phyloP scores from a whole-genome alignment of 2,797 vertebrate genomes.

The Diplodus sargus region DNA sequence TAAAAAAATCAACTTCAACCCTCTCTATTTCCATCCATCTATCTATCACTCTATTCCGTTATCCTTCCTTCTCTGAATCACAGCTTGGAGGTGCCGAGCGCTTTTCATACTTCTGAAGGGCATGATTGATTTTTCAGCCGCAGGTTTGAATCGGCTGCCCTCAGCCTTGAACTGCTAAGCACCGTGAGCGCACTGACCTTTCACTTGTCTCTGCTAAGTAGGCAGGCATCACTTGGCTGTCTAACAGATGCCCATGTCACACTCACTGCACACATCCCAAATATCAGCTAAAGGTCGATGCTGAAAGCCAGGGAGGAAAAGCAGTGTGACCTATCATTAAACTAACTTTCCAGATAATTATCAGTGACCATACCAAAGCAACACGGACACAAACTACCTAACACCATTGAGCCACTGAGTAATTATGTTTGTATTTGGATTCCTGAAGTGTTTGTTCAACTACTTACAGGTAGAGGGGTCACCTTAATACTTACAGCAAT shows the following conservation, averaged over 20 bases:
- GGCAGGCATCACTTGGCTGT: constrained; percentile 70
- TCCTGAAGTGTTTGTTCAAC: constrained; percentile 8
- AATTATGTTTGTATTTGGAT: constrained; percentile 14
- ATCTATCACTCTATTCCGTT: constrained; percentile 8
- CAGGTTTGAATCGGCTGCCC: constrained; percentile 65
- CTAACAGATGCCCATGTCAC: constrained; percentile 56
- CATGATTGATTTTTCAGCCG: constrained; percentile 76
- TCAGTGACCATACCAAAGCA: constrained; percentile 7
- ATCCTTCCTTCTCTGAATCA: constrained; percentile 29
- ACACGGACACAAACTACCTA: background rate
- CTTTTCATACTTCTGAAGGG: constrained; percentile 63
- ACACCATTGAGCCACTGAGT: too few species aligned
- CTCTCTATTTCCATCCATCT: constrained; percentile 34
- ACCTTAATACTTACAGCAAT: background rate
- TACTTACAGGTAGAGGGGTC: constrained; percentile 4
- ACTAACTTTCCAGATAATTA: constrained; percentile 35
- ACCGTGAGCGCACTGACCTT: constrained; percentile 72
- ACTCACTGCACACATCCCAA: constrained; percentile 63
- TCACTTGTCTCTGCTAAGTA: constrained; percentile 72
- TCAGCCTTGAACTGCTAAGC: constrained; percentile 66
- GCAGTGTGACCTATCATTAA: constrained; percentile 37
- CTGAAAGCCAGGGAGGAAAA: constrained; percentile 43
- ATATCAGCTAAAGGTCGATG: constrained; percentile 73
- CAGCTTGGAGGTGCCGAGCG: constrained; percentile 24
- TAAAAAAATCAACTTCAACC: constrained; percentile 24